A percentile compares a stretch with the other conserved stretches of the same genome.
Evolutionary conservation across 2,797 vertebrate species (phyloP).

Genomic region (Takifugu rubripes): DNA sequence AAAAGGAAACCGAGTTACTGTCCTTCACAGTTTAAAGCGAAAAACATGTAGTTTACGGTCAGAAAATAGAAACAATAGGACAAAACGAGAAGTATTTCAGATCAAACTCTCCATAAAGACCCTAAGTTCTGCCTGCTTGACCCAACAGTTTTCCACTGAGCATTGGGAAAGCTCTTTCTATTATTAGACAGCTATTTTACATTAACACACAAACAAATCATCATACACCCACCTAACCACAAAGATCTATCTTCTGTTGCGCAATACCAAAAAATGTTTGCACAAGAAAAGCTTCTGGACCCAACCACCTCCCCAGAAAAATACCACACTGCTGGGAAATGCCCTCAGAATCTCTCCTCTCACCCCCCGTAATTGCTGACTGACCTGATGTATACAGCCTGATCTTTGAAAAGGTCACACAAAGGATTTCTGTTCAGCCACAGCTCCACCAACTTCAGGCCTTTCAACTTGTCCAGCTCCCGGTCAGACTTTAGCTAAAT

Average conservation of each 20-base stretch:
- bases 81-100: neutral
- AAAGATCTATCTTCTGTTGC: neutral
- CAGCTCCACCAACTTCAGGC: conserved; percentile 85
- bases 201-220: conserved; percentile 3
- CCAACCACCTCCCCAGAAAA: neutral
- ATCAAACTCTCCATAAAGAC: neutral
- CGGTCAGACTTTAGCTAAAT: conserved; percentile 82
- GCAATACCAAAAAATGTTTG: neutral
- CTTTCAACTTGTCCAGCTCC: conserved; percentile 88
- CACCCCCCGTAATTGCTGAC: conserved; percentile 38
- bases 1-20: conserved; percentile 16
- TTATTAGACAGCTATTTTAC: conserved; percentile 1
- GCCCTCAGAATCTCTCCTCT: conserved; percentile 5
- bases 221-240: too few species aligned
- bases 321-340: conserved; percentile 1
- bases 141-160: conserved; percentile 7
- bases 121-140: conserved; percentile 10
- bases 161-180: conserved; percentile 12
- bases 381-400: conserved; percentile 87
- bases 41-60: conserved; percentile 27
- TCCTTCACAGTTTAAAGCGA: conserved; percentile 22
- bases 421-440: conserved; percentile 87
- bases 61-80: conserved; percentile 13
- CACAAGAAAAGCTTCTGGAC: conserved; percentile 1
- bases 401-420: conserved; percentile 84